phyloP scores from a whole-genome alignment of 2,888 invertebrate species.

The Patella depressa region DNA sequence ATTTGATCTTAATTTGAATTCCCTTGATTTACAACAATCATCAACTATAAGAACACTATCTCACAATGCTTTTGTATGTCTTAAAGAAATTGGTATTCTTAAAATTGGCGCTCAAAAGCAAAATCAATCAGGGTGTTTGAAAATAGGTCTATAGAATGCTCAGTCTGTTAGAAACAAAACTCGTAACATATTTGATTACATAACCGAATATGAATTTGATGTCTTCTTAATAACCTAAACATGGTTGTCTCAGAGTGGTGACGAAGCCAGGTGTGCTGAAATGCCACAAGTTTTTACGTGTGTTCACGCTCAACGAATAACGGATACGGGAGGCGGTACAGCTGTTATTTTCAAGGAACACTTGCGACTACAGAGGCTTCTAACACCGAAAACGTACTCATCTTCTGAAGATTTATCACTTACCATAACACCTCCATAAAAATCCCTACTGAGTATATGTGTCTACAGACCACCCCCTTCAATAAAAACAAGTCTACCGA shows the following conservation, averaged over 20 bases:
- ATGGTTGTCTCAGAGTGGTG: background rate
- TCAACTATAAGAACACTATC: no score
- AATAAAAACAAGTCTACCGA: conserved; percentile 7
- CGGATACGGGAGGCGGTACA: background rate
- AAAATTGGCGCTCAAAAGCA: background rate
- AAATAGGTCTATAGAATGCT: conserved; percentile 10
- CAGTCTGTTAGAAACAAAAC: conserved; percentile 10
- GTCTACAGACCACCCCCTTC: conserved; percentile 1
- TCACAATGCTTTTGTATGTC: no score
- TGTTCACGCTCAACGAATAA: background rate
- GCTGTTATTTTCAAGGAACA: background rate
- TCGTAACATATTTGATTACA: background rate
- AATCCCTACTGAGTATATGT: background rate
- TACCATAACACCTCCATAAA: background rate
- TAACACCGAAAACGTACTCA: background rate
- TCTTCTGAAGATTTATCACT: background rate
- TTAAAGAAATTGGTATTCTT: background rate
- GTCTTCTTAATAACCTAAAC: background rate
- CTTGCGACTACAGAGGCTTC: background rate
- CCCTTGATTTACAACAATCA: no score
- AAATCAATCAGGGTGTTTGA: background rate
- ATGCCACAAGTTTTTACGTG: background rate
- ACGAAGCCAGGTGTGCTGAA: background rate
- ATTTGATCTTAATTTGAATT: no score
- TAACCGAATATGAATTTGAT: background rate